Percentiles rank a stretch among this genome's conserved stretches.
Conservation (phyloP, 2,797 vertebrate genomes). For the Propithecus deckenii region DNA sequence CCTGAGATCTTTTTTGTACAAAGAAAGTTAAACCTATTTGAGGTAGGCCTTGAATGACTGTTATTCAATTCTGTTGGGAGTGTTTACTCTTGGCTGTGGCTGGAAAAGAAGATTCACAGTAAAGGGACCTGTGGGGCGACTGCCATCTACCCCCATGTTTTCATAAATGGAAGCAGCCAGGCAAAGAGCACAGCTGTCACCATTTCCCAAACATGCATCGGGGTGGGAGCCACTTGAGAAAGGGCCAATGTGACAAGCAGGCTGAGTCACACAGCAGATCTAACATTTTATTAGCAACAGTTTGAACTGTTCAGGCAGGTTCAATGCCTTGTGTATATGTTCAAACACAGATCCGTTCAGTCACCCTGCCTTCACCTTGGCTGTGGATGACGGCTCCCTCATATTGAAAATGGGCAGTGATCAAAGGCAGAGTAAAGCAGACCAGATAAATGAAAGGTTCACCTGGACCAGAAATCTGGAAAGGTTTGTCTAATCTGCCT, state of each 20-base stretch:
- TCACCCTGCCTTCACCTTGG: not conserved
- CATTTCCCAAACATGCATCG: not conserved
- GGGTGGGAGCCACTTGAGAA: not conserved
- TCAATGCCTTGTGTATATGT: not conserved
- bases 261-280: constrained; percentile 16
- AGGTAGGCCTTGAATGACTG: not conserved
- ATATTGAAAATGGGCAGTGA: constrained; percentile 42
- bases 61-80: not conserved
- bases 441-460: constrained; percentile 21
- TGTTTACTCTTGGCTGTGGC: constrained; percentile 42
- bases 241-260: constrained; percentile 48
- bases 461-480: constrained; percentile 24
- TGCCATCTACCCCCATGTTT: constrained; percentile 60
- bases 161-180: constrained; percentile 67
- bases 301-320: constrained; percentile 7
- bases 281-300: constrained; percentile 56
- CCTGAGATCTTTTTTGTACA: not conserved
- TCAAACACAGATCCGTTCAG: constrained; percentile 40
- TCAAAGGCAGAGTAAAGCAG: not conserved
- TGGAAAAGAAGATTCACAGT: constrained; percentile 47
- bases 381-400: not conserved
- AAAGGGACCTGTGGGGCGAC: constrained; percentile 25
- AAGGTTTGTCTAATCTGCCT: constrained; percentile 48
- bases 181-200: constrained; percentile 67
- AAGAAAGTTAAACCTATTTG: constrained; percentile 34